Conservation (phyloP, 2,888 invertebrate genomes). For the Mesoligia furuncula region DNA sequence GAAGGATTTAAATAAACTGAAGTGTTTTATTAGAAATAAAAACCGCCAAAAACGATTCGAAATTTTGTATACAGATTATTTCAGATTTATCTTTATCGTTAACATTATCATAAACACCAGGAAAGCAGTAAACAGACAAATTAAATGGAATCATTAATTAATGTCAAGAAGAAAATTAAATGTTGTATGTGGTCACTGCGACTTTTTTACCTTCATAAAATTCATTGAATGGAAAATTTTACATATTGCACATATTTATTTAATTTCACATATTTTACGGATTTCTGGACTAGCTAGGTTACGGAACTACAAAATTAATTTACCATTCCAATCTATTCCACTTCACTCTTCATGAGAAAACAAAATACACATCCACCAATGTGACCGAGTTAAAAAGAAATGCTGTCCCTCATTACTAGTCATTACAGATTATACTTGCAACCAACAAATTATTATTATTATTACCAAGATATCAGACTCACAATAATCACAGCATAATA, state of each 20-base stretch:
- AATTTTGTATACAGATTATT: background rate
- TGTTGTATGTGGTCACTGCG: background rate
- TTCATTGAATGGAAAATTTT: background rate
- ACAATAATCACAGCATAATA: too few species aligned
- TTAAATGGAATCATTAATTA: background rate
- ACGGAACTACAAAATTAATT: background rate
- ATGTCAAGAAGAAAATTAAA: too few species aligned
- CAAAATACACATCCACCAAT: too few species aligned
- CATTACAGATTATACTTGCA: too few species aligned
- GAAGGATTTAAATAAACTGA: background rate
- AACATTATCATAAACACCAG: background rate
- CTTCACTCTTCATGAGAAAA: too few species aligned
- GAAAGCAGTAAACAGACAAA: background rate
- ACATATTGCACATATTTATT: too few species aligned
- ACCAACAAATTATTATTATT: too few species aligned
- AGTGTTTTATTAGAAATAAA: background rate
- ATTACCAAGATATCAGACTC: too few species aligned
- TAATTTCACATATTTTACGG: too few species aligned
- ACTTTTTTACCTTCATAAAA: background rate
- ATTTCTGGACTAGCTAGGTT: background rate
- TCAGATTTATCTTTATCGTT: background rate
- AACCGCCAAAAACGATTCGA: background rate
- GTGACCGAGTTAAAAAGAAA: too few species aligned
- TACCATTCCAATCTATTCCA: slow-evolving; percentile 7
- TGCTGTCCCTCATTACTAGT: too few species aligned